Base-by-base conservation (phyloP, 2,113 vertebrate genomes). In the Cochlearius cochlearius region DNA sequence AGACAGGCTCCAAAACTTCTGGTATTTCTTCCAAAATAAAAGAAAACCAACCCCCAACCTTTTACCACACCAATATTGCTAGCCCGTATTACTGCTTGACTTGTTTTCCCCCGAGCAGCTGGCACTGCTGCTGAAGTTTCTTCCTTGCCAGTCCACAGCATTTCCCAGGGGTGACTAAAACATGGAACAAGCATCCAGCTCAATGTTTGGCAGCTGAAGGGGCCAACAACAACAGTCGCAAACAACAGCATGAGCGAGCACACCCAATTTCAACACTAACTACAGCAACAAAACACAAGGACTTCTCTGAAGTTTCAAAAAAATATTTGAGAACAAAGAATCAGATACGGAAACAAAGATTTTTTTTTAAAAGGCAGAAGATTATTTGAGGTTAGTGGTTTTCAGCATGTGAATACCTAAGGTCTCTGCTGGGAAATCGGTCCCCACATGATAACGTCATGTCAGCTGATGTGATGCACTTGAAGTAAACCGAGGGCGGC, bases 41-140 rank as follows among this genome's bases (percentile, higher is more conserved):
- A 58, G 21, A 34, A 45, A 39, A 19, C 15, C 23, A 8, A 4
- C 25, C n/a, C 41, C 41, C 41, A 30, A 15, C 7, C 50, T 27
- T 75, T 68, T 15, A 36, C 19, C 41, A 4, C 38, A 3, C 17
- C 0, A 10, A 17, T 1, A 2, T 1, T 9, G 39, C 74, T 27
- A 32, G 59, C 36, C 43, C 50, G 5, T 30, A 11, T 29, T 25
- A 30, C 88, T 58, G 56, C 60, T 27, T 2, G 9, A 4, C 26
- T 26, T 72, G 41, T 62, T 63, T 17, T 16, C 29, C 53, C 53
- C 43, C 15, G 3, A 72, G 64, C 76, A 47, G 81, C 39, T n/a
- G 66, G 38, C 5, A 21, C 10, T 27, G 50, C 50, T 36, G 76
- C 23, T 60, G 62, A 43, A 60, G 36, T 16, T 36, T 62, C 55